Conservation (phyloP, 2,888 invertebrate genomes). For the Eutolmus rufibarbis region DNA sequence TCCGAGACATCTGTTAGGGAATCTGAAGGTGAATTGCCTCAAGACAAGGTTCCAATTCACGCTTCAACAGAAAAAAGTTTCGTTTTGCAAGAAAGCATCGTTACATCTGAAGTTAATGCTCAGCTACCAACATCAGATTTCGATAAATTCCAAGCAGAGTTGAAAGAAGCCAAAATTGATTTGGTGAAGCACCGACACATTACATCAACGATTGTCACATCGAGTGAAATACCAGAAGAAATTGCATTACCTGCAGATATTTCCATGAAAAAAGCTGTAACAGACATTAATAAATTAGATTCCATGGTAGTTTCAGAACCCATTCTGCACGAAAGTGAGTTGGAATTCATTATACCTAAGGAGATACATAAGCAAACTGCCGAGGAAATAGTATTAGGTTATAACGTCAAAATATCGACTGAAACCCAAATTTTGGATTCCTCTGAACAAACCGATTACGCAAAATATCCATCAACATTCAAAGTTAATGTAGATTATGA, state of each 20-base stretch:
- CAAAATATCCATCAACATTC: conserved; percentile 58
- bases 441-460: conserved; percentile 53
- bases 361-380: conserved; percentile 67
- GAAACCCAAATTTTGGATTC: conserved; percentile 69
- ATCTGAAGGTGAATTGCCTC: conserved; percentile 69
- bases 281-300: conserved; percentile 67
- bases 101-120: conserved; percentile 69
- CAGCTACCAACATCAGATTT: conserved; percentile 72
- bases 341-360: conserved; percentile 64
- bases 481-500: conserved; percentile 66
- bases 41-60: conserved; percentile 57
- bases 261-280: conserved; percentile 62
- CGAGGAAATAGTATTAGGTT: conserved; percentile 67
- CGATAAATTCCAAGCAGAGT: conserved; percentile 62
- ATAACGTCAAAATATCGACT: conserved; percentile 69
- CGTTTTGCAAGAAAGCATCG: conserved; percentile 67
- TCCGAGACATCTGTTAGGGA: conserved; percentile 69
- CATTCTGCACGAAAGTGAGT: conserved; percentile 74
- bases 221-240: conserved; percentile 68
- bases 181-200: conserved; percentile 71
- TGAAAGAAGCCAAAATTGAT: conserved; percentile 68
- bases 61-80: conserved; percentile 61
- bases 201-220: conserved; percentile 67
- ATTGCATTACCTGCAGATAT: conserved; percentile 64
- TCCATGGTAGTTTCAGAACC: conserved; percentile 68